phyloP scores from a whole-genome alignment of 2,888 invertebrate genomes.

The Lobophora halterata region DNA sequence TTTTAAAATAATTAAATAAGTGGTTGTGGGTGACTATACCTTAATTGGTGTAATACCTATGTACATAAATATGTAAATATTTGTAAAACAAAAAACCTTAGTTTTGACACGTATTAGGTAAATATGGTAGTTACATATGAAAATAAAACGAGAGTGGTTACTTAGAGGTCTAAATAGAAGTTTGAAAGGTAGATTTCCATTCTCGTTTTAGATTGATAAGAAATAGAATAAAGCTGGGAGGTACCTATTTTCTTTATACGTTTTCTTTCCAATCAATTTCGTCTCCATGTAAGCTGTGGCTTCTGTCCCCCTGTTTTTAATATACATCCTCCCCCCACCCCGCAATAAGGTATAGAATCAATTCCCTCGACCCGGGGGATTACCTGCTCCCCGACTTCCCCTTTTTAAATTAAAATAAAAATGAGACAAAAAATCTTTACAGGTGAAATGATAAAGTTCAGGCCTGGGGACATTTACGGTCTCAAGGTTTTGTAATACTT shows the following conservation, averaged over 20 bases:
- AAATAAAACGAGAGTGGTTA: too few relatives aligned
- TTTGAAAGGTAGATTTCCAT: slow-evolving; percentile 6
- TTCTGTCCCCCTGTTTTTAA: slow-evolving; percentile 28
- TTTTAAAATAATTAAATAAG: too few relatives aligned
- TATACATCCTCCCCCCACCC: slow-evolving; percentile 14
- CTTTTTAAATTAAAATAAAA: slow-evolving; percentile 34
- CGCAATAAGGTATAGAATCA: slow-evolving; percentile 28
- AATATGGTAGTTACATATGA: too few relatives aligned
- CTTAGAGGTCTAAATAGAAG: too few relatives aligned
- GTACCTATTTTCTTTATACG: too few relatives aligned
- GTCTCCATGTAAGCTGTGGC: slow-evolving; percentile 1
- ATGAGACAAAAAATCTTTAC: slow-evolving; percentile 24
- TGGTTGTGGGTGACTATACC: too few relatives aligned
- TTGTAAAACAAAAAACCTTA: too few relatives aligned
- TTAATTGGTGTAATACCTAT: too few relatives aligned
- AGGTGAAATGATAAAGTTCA: slow-evolving; percentile 10
- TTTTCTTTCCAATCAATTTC: slow-evolving; percentile 18
- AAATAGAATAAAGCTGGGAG: too few relatives aligned
- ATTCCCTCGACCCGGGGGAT: slow-evolving; percentile 28
- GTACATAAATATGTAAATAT: too few relatives aligned
- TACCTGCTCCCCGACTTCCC: slow-evolving; percentile 25
- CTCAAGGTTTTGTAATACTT: not conserved
- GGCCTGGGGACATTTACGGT: not conserved
- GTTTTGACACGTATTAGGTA: too few relatives aligned
- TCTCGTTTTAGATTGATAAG: too few relatives aligned